Evolutionary conservation across 2,888 invertebrate species (phyloP), one percentile per base, ranked within the genome.

Genomic region (Rotaria sp.): DNA sequence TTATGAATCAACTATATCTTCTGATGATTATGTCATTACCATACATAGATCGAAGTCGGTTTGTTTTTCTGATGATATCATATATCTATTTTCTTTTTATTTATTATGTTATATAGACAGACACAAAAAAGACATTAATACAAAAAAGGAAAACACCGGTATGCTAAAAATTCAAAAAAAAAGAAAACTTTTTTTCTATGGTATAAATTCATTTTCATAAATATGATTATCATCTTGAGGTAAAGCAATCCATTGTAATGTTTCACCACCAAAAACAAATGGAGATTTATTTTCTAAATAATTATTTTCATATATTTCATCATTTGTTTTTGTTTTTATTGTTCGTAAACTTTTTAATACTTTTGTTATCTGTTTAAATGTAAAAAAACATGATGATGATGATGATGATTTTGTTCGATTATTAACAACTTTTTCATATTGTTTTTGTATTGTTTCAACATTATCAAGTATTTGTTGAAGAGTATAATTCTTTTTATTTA

Each of bases 161-260:
- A 80, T 41, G 35, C 18, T 35, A 30, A 38, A 4, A 57, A 67
- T n/a, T n/a, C n/a, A 67, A 11, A 10, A 55, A 26, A 55, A 55
- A 18, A 4, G 10, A 8, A 67, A 30, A 38, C 18, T 38, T 52
- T 52, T 52, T 3, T 24, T 52, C 52, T 67, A 45, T 38, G 11
- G 0, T n/a, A 80, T 45, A 41, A 80, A n/a, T 45, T 26, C 45
- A 80, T 80, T 80, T 45, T 80, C 80, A 80, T 80, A 80, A 41
- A 45, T 80, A 80, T 80, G 80, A 11, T 45, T 2, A 80, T 80
- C 26, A 45, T 80, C 38, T 45, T 80, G 41, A 13, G 80, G 80
- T n/a, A 80, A 45, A n/a, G 80, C 80, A 80, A 80, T 80, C 80
- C 80, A 80, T 45, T n/a, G 26, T 80, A 80, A 45, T 45, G 80